Percentiles rank a stretch among this genome's conserved stretches.
Conservation (phyloP, 37 sponge, comb jelly and placozoan genomes). For the Corticium candelabrum region DNA sequence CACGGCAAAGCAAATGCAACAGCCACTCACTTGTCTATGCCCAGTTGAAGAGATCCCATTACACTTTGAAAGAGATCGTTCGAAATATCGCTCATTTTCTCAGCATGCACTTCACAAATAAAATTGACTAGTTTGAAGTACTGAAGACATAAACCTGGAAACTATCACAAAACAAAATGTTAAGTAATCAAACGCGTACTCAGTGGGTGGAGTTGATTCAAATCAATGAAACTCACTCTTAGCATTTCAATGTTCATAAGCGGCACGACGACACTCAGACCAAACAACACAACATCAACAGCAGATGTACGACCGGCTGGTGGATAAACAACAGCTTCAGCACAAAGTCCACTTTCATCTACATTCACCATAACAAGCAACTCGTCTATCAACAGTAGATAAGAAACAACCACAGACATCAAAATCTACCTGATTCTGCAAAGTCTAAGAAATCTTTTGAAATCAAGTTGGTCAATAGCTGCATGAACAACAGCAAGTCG, state of each 20-base stretch:
- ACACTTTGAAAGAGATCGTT: conserved; percentile 6
- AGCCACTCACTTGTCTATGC: conserved; percentile 30
- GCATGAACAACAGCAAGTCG: conserved; percentile 43
- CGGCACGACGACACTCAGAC: conserved; percentile 42
- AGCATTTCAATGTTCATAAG: conserved; percentile 46
- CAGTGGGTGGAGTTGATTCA: not conserved
- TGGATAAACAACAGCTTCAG: too few species aligned
- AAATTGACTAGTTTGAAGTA: conserved; percentile 39
- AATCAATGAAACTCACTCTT: conserved; percentile 29
- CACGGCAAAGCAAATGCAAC: too few species aligned
- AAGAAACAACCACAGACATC: too few species aligned
- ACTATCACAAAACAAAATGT: conserved; percentile 16
- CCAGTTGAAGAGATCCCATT: conserved; percentile 21
- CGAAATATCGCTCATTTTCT: conserved; percentile 12
- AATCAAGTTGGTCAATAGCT: conserved; percentile 38
- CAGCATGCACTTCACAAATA: conserved; percentile 40
- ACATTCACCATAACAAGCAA: too few species aligned
- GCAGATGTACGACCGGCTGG: too few species aligned
- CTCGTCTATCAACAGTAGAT: too few species aligned
- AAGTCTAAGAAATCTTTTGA: conserved; percentile 53
- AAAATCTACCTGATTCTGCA: conserved; percentile 36
- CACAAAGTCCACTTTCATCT: too few species aligned
- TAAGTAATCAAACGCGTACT: not conserved
- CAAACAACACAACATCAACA: conserved; percentile 42
- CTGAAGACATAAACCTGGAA: conserved; percentile 34